Percentiles rank a stretch among this genome's conserved stretches.
Conservation (phyloP, 1,140 invertebrate species). For the Gonatopus flavifemur region DNA sequence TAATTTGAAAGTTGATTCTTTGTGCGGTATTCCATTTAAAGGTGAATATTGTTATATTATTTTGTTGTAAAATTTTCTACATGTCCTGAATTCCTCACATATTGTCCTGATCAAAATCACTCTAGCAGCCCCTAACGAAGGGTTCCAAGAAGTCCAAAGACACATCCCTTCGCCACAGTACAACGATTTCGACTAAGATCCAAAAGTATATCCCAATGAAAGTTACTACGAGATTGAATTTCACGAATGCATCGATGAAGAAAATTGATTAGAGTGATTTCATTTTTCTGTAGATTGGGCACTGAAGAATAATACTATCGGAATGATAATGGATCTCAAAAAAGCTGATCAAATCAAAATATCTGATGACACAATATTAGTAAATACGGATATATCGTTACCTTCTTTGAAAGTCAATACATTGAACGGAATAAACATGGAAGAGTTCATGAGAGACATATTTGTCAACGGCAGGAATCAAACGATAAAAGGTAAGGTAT, state of each 20-base stretch:
- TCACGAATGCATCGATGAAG: too few species aligned
- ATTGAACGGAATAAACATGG: constrained; percentile 22
- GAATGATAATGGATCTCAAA: constrained; percentile 3
- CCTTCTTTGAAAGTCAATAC: constrained; percentile 11
- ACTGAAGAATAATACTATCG: constrained; percentile 10
- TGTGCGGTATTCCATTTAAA: constrained; percentile 33
- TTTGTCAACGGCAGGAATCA: constrained; percentile 29
- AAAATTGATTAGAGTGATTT: too few species aligned
- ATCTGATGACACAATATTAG: constrained; percentile 21
- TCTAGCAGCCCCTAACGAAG: too few species aligned
- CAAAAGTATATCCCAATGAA: constrained; percentile 16
- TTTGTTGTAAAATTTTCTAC: too few species aligned
- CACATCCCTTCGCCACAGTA: too few species aligned
- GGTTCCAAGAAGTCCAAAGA: too few species aligned
- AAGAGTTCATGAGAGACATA: constrained; percentile 21
- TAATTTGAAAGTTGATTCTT: constrained; percentile 28
- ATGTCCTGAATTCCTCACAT: too few species aligned
- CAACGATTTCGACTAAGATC: too few species aligned
- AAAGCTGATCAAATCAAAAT: constrained; percentile 11
- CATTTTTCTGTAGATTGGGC: constrained; percentile 37
- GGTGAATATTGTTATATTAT: constrained; percentile 12
- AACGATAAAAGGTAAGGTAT: constrained; percentile 30
- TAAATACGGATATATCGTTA: constrained; percentile 22
- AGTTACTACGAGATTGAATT: background rate
- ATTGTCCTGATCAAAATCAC: too few species aligned